Base-by-base conservation (phyloP, 2,113 vertebrate species). In the Ciconia stormi region DNA sequence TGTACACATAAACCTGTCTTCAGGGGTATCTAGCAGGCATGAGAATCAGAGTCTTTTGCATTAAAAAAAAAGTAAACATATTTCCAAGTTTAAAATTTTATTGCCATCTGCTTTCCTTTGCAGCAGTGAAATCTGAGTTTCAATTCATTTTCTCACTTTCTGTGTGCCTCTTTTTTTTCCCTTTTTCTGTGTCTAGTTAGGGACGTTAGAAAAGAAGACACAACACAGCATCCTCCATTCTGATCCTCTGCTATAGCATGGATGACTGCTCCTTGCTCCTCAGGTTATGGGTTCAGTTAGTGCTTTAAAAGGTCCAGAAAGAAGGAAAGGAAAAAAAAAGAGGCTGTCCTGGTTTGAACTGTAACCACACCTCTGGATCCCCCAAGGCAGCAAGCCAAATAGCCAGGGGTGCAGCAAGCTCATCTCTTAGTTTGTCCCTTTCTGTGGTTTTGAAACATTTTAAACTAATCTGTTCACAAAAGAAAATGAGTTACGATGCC, bases 371-470 rank as follows among this genome's bases (percentile, higher is more conserved):
- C 55, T 88, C 69, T 82, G 62, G 44, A 36, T 89, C 50, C 76
- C 40, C 66, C 22, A 80, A 20, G 66, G 53, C 65, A 92, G 21
- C 0, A 3, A 78, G n/a, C 56, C 77, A 87, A 61, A 90, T 25
- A 87, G 62, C 62, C 80, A 92, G 69, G 61, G 30, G 23, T 70
- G 46, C 50, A 59, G 52, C 70, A 87, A 66, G 30, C 30, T 96
- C 42, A 15, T 70, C 53, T 92, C 85, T 88, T 65, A 69, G 27
- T 80, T 83, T 83, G 71, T 66, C 78, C 88, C 87, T 86, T 84
- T 90, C 89, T 90, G 78, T 90, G 74, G 55, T 85, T 95, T 92
- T 30, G 52, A 84, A 79, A 34, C 14, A 86, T 80, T 93, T 89
- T 25, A 81, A 92, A 61, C 70, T 47, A 46, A 87, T 82, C 65